These are phyloP conservation scores for Tupiocoris notatus DNA, from an alignment of 2,888 invertebrate species.

Conservation along the genomic window DNA sequence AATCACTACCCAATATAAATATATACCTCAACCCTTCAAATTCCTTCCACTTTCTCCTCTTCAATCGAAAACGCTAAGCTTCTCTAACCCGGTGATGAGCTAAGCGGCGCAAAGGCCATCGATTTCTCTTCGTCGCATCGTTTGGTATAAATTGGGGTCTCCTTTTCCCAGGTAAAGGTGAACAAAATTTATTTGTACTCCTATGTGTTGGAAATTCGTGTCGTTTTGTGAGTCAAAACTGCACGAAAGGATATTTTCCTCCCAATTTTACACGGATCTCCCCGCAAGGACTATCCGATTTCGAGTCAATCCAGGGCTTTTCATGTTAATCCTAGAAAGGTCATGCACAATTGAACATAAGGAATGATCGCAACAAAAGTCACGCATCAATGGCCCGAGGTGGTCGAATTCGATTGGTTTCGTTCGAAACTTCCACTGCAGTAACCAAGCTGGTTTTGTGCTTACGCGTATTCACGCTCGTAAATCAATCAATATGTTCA, in stretches of 20 bases:
- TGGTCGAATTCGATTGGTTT: too few species aligned
- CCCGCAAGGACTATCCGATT: background rate
- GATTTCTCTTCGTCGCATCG: background rate
- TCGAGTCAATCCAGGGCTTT: background rate
- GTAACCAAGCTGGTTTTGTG: too few species aligned
- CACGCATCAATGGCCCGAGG: too few species aligned
- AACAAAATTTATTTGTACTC: constrained; percentile 24
- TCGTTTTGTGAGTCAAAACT: constrained; percentile 46
- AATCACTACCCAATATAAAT: background rate
- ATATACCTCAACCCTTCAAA: constrained; percentile 11
- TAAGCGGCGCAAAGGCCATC: constrained; percentile 8
- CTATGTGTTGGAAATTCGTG: constrained; percentile 45
- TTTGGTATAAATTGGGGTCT: constrained; percentile 18
- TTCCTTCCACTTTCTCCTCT: background rate
- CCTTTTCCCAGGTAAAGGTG: constrained; percentile 29
- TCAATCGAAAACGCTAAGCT: constrained; percentile 13
- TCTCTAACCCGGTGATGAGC: constrained; percentile 22
- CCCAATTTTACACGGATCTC: background rate
- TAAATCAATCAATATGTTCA: too few species aligned
- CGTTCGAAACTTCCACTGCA: too few species aligned
- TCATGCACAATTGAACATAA: background rate
- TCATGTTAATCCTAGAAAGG: background rate
- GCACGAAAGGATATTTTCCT: constrained; percentile 39
- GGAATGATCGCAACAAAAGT: constrained; percentile 7
- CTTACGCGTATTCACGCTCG: too few species aligned